Conservation (phyloP, 2,113 vertebrate species). For the Enhydra lutris region DNA sequence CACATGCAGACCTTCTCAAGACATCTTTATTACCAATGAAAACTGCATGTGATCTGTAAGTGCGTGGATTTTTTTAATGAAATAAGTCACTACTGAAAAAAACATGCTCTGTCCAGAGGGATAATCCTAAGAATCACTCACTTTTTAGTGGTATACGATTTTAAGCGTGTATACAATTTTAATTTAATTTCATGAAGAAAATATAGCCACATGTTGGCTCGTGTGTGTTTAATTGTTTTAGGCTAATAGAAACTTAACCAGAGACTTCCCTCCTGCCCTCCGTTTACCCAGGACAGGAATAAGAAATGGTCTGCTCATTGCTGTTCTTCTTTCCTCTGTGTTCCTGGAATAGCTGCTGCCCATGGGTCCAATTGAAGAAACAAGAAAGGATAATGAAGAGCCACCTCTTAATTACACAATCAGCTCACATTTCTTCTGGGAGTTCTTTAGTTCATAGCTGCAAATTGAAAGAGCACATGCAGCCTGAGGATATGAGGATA, state of each 20-base stretch:
- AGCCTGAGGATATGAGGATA: background rate
- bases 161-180: background rate
- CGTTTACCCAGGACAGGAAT: background rate
- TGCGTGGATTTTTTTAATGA: background rate
- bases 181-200: background rate
- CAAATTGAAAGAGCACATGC: background rate
- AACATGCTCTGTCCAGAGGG: background rate
- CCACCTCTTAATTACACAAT: slow-evolving; percentile 60
- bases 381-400: slow-evolving; percentile 55
- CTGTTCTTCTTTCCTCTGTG: background rate
- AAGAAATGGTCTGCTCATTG: background rate
- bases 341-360: slow-evolving; percentile 37
- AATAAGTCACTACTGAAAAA: background rate
- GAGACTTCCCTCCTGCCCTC: background rate
- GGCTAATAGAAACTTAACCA: background rate
- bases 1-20: background rate
- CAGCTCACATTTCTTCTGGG: slow-evolving; percentile 49
- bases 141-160: background rate
- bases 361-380: slow-evolving; percentile 61
- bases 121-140: background rate
- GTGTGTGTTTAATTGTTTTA: slow-evolving; percentile 6
- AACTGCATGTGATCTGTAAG: background rate
- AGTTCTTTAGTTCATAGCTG: background rate
- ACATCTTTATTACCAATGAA: background rate
- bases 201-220: background rate